Evolutionary conservation across 2,113 vertebrate species (phyloP).

Genomic region (Lepisosteus osseus): DNA sequence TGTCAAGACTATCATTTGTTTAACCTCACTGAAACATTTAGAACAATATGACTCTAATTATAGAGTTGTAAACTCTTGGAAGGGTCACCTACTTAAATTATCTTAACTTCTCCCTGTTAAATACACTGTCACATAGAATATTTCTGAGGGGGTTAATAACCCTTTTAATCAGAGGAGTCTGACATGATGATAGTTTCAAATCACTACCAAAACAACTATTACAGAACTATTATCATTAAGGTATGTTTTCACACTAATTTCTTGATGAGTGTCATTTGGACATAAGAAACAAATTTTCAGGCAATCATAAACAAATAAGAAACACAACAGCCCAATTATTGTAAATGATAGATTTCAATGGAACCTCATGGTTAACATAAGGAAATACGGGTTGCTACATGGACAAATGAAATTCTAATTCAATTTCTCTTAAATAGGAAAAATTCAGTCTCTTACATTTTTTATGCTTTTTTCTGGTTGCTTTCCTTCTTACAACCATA

Average conservation of each 20-base stretch:
- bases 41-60: too few species aligned
- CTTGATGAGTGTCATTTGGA: background rate
- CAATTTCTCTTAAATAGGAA: too few species aligned
- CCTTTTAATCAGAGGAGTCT: constrained; percentile 36
- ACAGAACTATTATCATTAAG: constrained; percentile 31
- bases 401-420: too few species aligned
- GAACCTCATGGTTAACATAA: background rate
- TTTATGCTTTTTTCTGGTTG: too few species aligned
- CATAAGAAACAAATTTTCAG: constrained; percentile 6
- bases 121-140: constrained; percentile 31
- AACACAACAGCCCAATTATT: background rate
- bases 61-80: background rate
- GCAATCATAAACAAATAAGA: background rate
- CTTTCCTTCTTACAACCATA: too few species aligned
- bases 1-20: too few species aligned
- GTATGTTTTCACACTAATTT: constrained; percentile 13
- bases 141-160: constrained; percentile 30
- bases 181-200: constrained; percentile 40
- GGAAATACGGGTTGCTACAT: too few species aligned
- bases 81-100: constrained; percentile 7
- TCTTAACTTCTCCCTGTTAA: constrained; percentile 8
- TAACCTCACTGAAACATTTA: too few species aligned
- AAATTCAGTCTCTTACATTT: too few species aligned
- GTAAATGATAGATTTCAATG: background rate
- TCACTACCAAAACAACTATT: constrained; percentile 45